Evolutionary conservation across 2,888 invertebrate species (phyloP).

Genomic region (Metellina segmentata): DNA sequence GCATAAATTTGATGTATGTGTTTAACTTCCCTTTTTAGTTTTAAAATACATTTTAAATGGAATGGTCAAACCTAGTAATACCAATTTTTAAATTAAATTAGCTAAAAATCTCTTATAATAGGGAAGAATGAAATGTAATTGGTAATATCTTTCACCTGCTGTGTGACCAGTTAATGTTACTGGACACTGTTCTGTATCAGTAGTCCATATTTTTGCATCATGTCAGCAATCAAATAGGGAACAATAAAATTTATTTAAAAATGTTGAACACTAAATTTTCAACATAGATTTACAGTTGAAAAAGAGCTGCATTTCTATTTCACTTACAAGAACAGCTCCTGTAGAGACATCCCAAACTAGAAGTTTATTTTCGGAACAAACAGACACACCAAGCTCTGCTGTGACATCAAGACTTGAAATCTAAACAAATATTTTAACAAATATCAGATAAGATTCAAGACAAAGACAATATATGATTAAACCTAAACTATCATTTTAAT

Average conservation of each 20-base stretch:
- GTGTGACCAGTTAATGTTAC: slow-evolving; percentile 86
- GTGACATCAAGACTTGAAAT: slow-evolving; percentile 85
- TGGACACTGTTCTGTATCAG: slow-evolving; percentile 86
- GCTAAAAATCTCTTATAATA: no score
- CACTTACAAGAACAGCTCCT: slow-evolving; percentile 83
- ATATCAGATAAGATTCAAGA: neutral
- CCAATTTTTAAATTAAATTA: no score
- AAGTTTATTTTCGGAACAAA: slow-evolving; percentile 84
- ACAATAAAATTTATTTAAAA: no score
- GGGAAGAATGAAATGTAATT: no score
- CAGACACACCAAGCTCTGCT: slow-evolving; percentile 85
- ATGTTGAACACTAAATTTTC: no score
- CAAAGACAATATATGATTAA: no score
- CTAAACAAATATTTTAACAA: slow-evolving; percentile 78
- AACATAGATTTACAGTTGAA: no score
- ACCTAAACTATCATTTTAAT: no score
- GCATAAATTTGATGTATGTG: no score
- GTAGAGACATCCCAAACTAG: slow-evolving; percentile 86
- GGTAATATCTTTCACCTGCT: slow-evolving; percentile 80
- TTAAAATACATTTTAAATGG: no score
- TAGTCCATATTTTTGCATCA: slow-evolving; percentile 87
- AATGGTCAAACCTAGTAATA: no score
- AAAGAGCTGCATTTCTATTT: no score
- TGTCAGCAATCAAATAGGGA: slow-evolving; percentile 83
- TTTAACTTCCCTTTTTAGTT: neutral